A percentile compares a stretch with the other conserved stretches of the same genome.
Evolutionary conservation across 2,797 vertebrate species (phyloP).

Genomic region (Hephaestus fuliginosus): DNA sequence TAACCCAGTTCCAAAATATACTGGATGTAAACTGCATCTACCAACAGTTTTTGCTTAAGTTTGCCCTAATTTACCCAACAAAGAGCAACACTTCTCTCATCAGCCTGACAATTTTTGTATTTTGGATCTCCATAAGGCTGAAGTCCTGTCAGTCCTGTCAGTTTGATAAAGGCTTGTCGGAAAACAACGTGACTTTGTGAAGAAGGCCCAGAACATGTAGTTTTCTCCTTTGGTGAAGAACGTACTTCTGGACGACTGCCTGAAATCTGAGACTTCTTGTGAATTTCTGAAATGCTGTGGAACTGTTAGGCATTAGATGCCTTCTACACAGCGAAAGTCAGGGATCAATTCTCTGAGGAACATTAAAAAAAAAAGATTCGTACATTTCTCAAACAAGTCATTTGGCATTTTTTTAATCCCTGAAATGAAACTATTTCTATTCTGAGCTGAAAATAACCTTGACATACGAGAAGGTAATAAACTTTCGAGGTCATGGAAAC

Average conservation of each 20-base stretch:
- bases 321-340: not conserved
- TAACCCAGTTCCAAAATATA: not conserved
- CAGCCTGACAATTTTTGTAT: not conserved
- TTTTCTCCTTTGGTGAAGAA: not conserved
- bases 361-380: not conserved
- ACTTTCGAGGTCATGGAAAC: slow-evolving; percentile 3
- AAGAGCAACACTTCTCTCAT: not conserved
- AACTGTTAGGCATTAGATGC: not conserved
- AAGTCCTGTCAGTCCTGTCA: not conserved
- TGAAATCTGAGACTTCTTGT: not conserved
- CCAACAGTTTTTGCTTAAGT: not conserved
- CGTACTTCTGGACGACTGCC: not conserved
- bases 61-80: not conserved
- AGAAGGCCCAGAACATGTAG: not conserved
- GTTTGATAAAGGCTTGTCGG: not conserved
- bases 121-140: not conserved
- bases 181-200: not conserved
- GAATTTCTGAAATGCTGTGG: not conserved
- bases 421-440: not conserved
- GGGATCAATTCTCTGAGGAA: slow-evolving; percentile 8
- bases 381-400: not conserved
- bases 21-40: not conserved
- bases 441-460: slow-evolving; percentile 6
- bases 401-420: slow-evolving; percentile 1
- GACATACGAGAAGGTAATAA: slow-evolving; percentile 2